These are phyloP conservation scores for Mormyrus iriodes DNA, from an alignment of 2,113 vertebrate genomes.

Conservation along the genomic window DNA sequence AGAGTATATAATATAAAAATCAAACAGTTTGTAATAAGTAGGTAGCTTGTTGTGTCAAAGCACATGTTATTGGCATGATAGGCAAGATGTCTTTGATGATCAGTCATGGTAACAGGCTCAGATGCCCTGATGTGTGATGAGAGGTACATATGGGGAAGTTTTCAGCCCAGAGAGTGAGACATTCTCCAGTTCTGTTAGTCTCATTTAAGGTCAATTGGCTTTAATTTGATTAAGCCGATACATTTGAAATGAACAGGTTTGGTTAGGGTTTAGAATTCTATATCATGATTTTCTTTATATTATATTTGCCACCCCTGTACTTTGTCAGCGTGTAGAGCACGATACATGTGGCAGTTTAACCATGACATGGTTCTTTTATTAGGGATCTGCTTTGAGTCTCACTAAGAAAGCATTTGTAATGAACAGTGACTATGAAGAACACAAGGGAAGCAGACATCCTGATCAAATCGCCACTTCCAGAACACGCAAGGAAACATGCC, in stretches of 20 bases:
- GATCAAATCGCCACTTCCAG: background rate
- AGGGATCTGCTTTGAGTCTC: background rate
- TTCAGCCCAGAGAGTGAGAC: background rate
- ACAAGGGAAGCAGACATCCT: background rate
- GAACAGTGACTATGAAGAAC: background rate
- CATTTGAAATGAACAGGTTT: background rate
- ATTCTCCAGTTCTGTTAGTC: background rate
- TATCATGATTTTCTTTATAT: background rate
- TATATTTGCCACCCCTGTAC: background rate
- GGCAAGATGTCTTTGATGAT: background rate
- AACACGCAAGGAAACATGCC: background rate
- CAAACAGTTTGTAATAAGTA: background rate
- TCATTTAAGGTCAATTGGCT: background rate
- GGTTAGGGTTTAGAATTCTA: background rate
- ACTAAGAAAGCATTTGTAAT: background rate
- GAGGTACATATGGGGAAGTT: background rate
- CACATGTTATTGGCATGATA: background rate
- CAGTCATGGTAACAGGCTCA: background rate
- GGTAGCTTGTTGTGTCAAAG: background rate
- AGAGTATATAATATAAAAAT: background rate
- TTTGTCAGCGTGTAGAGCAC: background rate
- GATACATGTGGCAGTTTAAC: background rate
- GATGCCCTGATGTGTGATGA: background rate
- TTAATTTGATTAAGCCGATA: background rate
- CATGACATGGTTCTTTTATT: background rate